Base-by-base conservation (phyloP, 2,797 vertebrate genomes). In the Bovichtus diacanthus region DNA sequence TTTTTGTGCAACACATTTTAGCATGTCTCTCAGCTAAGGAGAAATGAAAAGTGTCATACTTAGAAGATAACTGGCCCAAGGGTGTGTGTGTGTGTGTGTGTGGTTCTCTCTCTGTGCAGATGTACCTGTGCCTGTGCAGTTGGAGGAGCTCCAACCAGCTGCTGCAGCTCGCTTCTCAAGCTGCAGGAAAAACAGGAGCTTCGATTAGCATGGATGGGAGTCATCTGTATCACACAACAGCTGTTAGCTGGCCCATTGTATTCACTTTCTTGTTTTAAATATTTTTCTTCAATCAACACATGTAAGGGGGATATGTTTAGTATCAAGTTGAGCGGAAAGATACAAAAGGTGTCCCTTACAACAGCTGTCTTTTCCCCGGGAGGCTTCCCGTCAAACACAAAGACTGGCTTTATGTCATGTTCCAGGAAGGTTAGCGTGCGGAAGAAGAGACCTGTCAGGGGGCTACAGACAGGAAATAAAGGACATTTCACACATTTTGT, bases 381-480 rank as follows among this genome's bases (percentile, higher is more conserved):
- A 27, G 96, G 96, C 18, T 53, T 89, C 53, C 96, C 96, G 4
- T 96, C 96, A 63, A 97, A 95, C 39, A 97, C 95, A 88, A 94
- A 97, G 21, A 96, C 94, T 0, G 96, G 96, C 78, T 94, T 96
- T 81, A 97, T 96, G 80, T 92, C 95, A 12, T 95, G 93, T 88
- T 96, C 95, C 84, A 96, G 89, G 78, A 97, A 95, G 25, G 92
- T 92, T 64, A 96, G 88, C 0, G 96, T 96, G 25, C 96, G 96
- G 70, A 92, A 96, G 80, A 97, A 96, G 43, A 96, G 70, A 18
- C 96, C 96, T 18, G 88, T 90, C 70, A 96, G 79, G 6, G 90
- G 89, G 51, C 96, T 97, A 19, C 10, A 69, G 51, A 75, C 47
- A 80, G 19, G 49, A 81, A 65, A 75, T 43, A 2, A 34, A 39